Conservation (phyloP, 2,113 vertebrate species). For the Microcebus tavaratra region DNA sequence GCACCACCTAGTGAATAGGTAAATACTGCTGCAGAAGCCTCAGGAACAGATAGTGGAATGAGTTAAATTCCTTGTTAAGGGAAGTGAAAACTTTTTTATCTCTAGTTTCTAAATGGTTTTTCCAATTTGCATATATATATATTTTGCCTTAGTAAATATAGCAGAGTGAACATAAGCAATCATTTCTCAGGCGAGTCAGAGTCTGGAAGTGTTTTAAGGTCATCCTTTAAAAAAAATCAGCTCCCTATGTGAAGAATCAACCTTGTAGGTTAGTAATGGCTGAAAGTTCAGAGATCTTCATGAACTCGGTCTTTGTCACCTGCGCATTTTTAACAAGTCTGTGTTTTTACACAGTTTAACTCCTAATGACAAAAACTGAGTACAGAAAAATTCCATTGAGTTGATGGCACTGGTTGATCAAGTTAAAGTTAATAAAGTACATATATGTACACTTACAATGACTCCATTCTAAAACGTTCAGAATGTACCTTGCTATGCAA, state of each 20-base stretch:
- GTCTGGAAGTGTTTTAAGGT: background rate
- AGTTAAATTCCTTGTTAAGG: background rate
- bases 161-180: background rate
- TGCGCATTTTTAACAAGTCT: background rate
- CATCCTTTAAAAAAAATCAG: background rate
- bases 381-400: background rate
- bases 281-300: background rate
- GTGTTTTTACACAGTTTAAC: background rate
- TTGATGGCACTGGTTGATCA: background rate
- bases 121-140: background rate
- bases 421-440: background rate
- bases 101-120: background rate
- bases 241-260: background rate
- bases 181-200: background rate
- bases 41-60: fast-evolving
- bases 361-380: background rate
- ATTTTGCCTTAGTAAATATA: background rate
- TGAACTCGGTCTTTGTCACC: background rate
- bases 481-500: background rate
- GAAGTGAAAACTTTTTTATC: background rate
- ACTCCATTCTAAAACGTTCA: background rate
- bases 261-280: background rate
- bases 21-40: background rate
- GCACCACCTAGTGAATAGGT: background rate
- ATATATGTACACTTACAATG: background rate